Percentiles rank a stretch among this genome's conserved stretches.
These are phyloP conservation scores for Luidia sarsii DNA, from an alignment of 53 echinoderm and acorn worm species.

Conservation along the genomic window DNA sequence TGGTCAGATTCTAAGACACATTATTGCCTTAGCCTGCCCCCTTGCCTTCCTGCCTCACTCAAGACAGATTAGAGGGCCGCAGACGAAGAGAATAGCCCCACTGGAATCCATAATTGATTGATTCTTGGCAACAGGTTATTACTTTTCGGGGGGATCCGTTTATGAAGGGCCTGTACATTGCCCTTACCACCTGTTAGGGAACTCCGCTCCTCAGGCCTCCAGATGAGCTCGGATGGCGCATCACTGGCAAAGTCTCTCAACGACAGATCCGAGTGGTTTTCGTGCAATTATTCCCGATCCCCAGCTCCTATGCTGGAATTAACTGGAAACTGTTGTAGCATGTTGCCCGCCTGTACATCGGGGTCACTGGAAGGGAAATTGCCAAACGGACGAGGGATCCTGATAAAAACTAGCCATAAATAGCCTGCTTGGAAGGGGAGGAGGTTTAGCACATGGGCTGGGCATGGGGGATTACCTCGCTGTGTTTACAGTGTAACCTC, in stretches of 20 bases:
- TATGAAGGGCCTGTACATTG: background rate
- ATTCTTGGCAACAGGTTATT: conserved; percentile 5
- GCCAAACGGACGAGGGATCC: background rate
- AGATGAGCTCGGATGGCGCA: background rate
- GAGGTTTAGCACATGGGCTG: no score
- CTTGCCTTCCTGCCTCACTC: background rate
- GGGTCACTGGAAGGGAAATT: background rate
- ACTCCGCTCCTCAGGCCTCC: background rate
- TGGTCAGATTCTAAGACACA: background rate
- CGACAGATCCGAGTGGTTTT: no score
- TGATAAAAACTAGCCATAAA: conserved; percentile 10
- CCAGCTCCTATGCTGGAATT: no score
- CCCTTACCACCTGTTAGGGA: conserved; percentile 26
- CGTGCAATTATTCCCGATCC: no score
- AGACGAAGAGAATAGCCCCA: background rate
- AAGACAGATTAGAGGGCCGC: background rate
- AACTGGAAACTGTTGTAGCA: no score
- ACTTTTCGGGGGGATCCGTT: background rate
- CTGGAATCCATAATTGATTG: conserved; percentile 18
- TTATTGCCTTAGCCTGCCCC: conserved; percentile 15
- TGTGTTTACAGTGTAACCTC: no score
- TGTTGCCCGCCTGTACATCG: no score
- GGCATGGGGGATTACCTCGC: no score
- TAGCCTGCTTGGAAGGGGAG: background rate
- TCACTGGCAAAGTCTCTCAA: no score